A percentile compares a stretch with the other conserved stretches of the same genome.
Conservation (phyloP, 2,888 invertebrate genomes). For the Carcina quercana region DNA sequence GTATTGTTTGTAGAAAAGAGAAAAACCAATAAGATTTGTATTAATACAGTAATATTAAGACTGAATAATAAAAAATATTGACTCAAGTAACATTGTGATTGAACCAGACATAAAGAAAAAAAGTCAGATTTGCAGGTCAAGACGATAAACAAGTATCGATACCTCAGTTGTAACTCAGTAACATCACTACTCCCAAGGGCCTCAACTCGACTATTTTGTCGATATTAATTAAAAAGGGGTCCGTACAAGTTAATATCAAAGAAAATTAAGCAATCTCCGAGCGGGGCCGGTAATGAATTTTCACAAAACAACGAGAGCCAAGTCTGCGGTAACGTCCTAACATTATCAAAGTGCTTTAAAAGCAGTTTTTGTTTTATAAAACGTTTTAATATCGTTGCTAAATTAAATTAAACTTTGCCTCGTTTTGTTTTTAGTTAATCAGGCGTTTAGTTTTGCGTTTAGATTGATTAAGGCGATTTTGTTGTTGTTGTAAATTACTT, state of each 20-base stretch:
- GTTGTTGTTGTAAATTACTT: no score
- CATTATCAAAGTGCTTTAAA: no score
- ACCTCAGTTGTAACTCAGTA: no score
- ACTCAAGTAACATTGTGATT: no score
- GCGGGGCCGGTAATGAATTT: constrained; percentile 62
- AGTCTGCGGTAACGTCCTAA: constrained; percentile 14
- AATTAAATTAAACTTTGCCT: constrained; percentile 25
- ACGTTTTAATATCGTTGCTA: constrained; percentile 29
- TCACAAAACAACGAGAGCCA: constrained; percentile 38
- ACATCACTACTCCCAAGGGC: constrained; percentile 54
- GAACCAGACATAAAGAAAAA: no score
- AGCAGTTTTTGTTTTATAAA: constrained; percentile 25
- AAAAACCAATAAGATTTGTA: no score
- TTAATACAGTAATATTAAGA: no score
- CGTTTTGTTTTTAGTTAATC: constrained; percentile 12
- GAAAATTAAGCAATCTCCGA: constrained; percentile 71
- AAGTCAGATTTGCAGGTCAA: no score
- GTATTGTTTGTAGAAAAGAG: no score
- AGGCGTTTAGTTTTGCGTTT: constrained; percentile 4
- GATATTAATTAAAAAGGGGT: constrained; percentile 74
- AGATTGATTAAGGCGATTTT: not conserved
- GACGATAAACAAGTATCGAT: no score
- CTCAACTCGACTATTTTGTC: constrained; percentile 68
- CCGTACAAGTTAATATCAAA: constrained; percentile 72
- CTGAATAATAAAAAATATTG: no score